Conservation (phyloP, 2,113 vertebrate species). For the Colistium nudipinnis region DNA sequence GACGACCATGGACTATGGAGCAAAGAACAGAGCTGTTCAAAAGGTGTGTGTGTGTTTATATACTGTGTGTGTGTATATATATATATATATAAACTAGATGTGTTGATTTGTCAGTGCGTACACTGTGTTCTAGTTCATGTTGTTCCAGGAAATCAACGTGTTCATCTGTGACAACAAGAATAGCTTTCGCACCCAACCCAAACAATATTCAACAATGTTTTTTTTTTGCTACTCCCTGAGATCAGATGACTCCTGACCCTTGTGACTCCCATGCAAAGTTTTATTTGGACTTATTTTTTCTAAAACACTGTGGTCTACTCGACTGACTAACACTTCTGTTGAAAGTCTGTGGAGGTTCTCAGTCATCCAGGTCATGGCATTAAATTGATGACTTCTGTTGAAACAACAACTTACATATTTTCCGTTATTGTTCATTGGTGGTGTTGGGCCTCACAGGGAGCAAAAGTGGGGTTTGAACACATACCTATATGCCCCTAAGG, state of each 20-base stretch:
- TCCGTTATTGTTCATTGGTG: not conserved
- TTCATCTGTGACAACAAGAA: too few species aligned
- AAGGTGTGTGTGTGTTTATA: constrained; percentile 83
- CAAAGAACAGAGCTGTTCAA: constrained; percentile 97
- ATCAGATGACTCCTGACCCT: not conserved
- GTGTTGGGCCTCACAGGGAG: constrained; percentile 81
- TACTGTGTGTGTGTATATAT: too few species aligned
- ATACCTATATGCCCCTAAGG: constrained; percentile 98
- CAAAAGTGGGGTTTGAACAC: constrained; percentile 97
- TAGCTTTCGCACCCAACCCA: not conserved
- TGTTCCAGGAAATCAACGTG: not conserved
- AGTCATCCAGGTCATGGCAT: too few species aligned
- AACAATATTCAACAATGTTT: not conserved
- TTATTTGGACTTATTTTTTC: not conserved
- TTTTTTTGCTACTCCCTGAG: not conserved
- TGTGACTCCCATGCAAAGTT: not conserved
- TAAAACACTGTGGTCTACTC: not conserved
- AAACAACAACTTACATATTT: not conserved
- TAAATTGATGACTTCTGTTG: too few species aligned
- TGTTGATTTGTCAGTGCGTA: too few species aligned
- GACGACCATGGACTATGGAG: constrained; percentile 98
- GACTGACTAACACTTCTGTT: not conserved
- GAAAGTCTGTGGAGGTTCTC: too few species aligned
- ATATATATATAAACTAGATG: too few species aligned
- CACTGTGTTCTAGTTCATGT: not conserved